A percentile compares a stretch with the other conserved stretches of the same genome.
Conservation (phyloP, 2,888 invertebrate genomes). For the Andrena marginata region DNA sequence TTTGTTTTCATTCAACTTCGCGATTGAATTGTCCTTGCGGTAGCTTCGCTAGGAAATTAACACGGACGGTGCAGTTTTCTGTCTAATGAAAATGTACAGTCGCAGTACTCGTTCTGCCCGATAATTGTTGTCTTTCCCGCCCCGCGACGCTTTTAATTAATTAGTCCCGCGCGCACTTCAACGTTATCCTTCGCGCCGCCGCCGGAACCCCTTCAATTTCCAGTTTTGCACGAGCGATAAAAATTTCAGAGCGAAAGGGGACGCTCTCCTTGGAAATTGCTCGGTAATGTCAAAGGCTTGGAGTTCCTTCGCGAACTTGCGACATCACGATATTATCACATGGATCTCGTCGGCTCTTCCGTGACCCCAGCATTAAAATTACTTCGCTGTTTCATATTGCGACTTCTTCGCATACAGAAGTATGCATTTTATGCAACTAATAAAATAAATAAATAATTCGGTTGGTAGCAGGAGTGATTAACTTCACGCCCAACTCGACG, state of each 20-base stretch:
- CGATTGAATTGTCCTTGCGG: slow-evolving; percentile 8
- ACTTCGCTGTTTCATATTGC: slow-evolving; percentile 8
- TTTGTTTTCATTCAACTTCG: slow-evolving; percentile 25
- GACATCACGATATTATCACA: slow-evolving; percentile 1
- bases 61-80: too few relatives aligned
- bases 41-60: background rate
- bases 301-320: slow-evolving; percentile 13
- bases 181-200: background rate
- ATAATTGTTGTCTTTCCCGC: background rate
- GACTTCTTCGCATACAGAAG: background rate
- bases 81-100: too few relatives aligned
- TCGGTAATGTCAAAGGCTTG: slow-evolving; percentile 41
- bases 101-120: too few relatives aligned
- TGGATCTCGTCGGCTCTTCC: slow-evolving; percentile 13
- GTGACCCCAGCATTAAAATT: slow-evolving; percentile 25
- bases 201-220: slow-evolving; percentile 8
- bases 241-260: slow-evolving; percentile 14
- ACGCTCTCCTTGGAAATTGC: slow-evolving; percentile 14
- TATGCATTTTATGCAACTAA: too few relatives aligned
- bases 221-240: background rate
- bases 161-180: background rate
- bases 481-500: too few relatives aligned
- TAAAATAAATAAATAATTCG: too few relatives aligned
- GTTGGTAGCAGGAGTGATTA: too few relatives aligned
- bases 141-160: background rate